Base-by-base conservation (phyloP, 2,888 invertebrate genomes). In the Rhaphigaster nebulosa region DNA sequence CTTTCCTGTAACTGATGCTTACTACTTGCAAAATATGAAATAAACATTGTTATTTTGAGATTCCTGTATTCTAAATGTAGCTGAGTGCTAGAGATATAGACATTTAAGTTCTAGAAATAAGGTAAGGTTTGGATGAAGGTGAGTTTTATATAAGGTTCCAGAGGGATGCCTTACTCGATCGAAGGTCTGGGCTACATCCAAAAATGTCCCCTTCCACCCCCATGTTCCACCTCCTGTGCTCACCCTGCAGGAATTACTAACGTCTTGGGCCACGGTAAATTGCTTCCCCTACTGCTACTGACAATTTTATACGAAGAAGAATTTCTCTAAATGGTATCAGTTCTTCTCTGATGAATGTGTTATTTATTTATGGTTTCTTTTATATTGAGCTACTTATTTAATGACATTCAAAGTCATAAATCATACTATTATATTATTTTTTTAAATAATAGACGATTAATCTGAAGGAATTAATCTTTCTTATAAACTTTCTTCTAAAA, bases 151-250 rank as follows among this genome's bases (percentile, higher is more conserved):
- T 38, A 20, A 76, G 38, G 38, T 38, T 38, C 70, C 70, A 38
- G 34, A n/a, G 29, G 65, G 65, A 65, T 20, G 70, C 70, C 70
- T 76, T 76, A 76, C 20, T 38, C 70, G 70, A 76, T 76, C 70
- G 70, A 76, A 76, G 70, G 18, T 18, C 70, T 23, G 34, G 70
- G 34, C 70, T 76, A 34, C 34, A 76, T 76, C 70, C 70, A 76
- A 76, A 76, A 76, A 76, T 23, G 34, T 10, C 23, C 70, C 38
- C 29, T 65, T 34, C 70, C 15, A 5, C 8, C 20, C 8, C 70
- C n/a, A n/a, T n/a, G n/a, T n/a, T n/a, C 38, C 38, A 0, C 70
- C 20, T 0, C 4, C 1, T 3, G 6, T 20, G 70, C 38, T 76
- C 38, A 38, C 20, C 70, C 70, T 20, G 15, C 70, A 23, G 70